Conservation (phyloP, 2,113 vertebrate species). For the Lagopus leucura region DNA sequence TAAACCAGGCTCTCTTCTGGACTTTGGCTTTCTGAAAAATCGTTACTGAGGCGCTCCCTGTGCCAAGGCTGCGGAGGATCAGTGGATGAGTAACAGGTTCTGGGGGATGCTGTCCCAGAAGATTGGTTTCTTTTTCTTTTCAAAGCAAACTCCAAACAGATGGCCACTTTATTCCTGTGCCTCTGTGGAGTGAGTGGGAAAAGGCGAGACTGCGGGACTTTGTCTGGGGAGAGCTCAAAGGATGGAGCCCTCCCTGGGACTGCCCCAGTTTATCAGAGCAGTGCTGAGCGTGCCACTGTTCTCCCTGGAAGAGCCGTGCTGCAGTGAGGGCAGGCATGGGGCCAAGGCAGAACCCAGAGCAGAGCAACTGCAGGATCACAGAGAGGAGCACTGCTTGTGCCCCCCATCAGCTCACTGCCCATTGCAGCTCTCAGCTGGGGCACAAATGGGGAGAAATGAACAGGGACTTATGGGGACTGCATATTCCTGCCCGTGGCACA, state of each 20-base stretch:
- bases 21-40: slow-evolving; percentile 43
- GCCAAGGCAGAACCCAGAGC: fast-evolving
- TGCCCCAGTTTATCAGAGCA: background rate
- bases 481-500: background rate
- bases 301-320: background rate
- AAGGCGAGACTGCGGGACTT: background rate
- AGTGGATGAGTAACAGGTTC: slow-evolving; percentile 41
- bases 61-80: slow-evolving; percentile 41
- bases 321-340: fast-evolving
- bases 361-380: background rate
- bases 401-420: background rate
- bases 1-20: slow-evolving; percentile 48
- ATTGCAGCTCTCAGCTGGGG: background rate
- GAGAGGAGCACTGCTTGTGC: background rate
- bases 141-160: slow-evolving; percentile 77
- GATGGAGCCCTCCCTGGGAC: background rate
- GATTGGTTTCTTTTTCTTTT: slow-evolving; percentile 31
- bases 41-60: background rate
- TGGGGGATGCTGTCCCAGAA: slow-evolving; percentile 40
- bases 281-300: fast-evolving
- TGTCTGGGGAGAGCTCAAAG: background rate
- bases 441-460: background rate
- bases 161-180: background rate
- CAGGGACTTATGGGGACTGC: background rate
- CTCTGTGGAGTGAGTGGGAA: background rate